Evolutionary conservation across 2,888 invertebrate genomes (phyloP).

Genomic region (Tetragonisca angustula): DNA sequence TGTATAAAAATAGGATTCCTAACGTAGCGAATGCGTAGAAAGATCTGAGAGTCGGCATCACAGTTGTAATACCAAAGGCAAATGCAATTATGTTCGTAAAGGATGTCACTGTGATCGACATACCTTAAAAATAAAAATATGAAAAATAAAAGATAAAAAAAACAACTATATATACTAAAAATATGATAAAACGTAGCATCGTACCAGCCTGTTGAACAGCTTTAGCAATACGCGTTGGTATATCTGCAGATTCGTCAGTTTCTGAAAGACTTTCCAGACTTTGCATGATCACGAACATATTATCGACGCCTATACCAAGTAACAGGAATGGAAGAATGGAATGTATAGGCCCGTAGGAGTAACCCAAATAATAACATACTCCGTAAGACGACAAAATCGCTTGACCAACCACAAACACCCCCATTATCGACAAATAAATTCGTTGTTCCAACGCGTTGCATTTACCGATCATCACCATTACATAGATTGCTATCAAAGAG

Average conservation of each 20-base stretch:
- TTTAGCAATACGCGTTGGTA: slow-evolving; percentile 80
- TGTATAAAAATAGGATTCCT: slow-evolving; percentile 84
- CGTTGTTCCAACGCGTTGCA: slow-evolving; percentile 81
- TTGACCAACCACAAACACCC: slow-evolving; percentile 81
- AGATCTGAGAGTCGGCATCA: slow-evolving; percentile 84
- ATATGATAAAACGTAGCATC: neutral
- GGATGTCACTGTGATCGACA: slow-evolving; percentile 85
- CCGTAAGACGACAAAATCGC: slow-evolving; percentile 82
- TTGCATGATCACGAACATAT: slow-evolving; percentile 84
- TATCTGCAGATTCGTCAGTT: slow-evolving; percentile 70
- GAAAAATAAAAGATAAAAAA: neutral
- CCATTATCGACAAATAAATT: slow-evolving; percentile 79
- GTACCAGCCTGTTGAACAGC: slow-evolving; percentile 83
- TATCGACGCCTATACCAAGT: slow-evolving; percentile 83
- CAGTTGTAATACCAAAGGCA: slow-evolving; percentile 85
- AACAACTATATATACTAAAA: neutral
- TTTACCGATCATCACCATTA: slow-evolving; percentile 81
- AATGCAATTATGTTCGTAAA: slow-evolving; percentile 85
- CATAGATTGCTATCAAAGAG: slow-evolving; percentile 81
- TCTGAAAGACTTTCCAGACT: slow-evolving; percentile 78
- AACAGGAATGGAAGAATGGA: slow-evolving; percentile 83
- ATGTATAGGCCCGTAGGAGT: slow-evolving; percentile 82
- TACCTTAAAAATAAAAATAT: slow-evolving; percentile 72
- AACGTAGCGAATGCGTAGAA: slow-evolving; percentile 85
- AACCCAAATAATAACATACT: slow-evolving; percentile 81